Conservation (phyloP, 2,797 vertebrate species). For the Sebastes aleutianus region DNA sequence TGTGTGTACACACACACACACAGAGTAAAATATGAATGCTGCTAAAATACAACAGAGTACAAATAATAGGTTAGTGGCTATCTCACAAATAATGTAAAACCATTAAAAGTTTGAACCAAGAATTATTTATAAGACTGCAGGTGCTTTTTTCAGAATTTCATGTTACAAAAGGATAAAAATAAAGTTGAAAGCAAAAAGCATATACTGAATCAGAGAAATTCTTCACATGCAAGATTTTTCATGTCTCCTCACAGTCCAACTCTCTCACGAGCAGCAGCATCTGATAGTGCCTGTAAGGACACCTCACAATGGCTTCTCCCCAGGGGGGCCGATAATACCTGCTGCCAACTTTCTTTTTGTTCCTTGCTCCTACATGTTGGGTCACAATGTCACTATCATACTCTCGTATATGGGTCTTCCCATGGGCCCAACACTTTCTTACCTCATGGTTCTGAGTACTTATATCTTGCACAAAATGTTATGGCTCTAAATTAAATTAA, state of each 20-base stretch:
- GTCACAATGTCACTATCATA: conserved; percentile 40
- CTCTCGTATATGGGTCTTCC: conserved; percentile 16
- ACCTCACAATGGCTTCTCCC: conserved; percentile 46
- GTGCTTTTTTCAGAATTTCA: conserved; percentile 14
- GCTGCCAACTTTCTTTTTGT: conserved; percentile 51
- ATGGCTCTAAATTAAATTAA: not conserved
- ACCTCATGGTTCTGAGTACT: not conserved
- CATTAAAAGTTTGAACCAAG: conserved; percentile 32
- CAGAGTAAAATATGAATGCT: conserved; percentile 33
- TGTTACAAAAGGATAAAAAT: not conserved
- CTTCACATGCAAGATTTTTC: conserved; percentile 12
- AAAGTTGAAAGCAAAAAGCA: conserved; percentile 19
- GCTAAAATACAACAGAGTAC: conserved; percentile 21
- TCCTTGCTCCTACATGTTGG: conserved; percentile 31
- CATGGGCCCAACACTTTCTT: not conserved
- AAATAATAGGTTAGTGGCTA: conserved; percentile 39
- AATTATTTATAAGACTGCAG: conserved; percentile 14
- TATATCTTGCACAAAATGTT: not conserved
- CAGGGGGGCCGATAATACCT: conserved; percentile 48
- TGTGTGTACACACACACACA: conserved; percentile 12
- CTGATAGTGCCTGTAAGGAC: conserved; percentile 35
- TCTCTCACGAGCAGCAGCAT: conserved; percentile 17
- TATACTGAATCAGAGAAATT: not conserved
- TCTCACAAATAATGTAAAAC: conserved; percentile 37
- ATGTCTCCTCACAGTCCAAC: conserved; percentile 17